Base-by-base conservation (phyloP, 2,797 vertebrate genomes). In the Aphelocoma californica region DNA sequence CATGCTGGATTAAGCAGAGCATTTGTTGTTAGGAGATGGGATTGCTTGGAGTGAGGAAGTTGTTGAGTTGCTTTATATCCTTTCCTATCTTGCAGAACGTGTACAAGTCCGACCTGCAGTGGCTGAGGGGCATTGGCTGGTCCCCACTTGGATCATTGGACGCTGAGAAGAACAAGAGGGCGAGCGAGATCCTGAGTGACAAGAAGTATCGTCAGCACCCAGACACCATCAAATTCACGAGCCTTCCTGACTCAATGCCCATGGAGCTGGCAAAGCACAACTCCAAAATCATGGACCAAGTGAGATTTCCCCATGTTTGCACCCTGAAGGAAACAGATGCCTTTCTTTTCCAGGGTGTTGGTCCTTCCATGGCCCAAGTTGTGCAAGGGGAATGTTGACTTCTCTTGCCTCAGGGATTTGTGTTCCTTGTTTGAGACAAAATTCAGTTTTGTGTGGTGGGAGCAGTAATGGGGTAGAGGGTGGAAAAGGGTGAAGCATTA, bases 191-290 rank as follows among this genome's bases (percentile, higher is more conserved):
- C 94, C 97, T 99, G 90, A 99, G 98, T 18, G 99, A 99, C 10
- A 97, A 94, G 62, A 96, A 97, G 40, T 99, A 99, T 61, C 98
- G 97, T 47, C 98, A 98, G 65, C 98, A 98, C 88, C 98, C 98
- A 40, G 98, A 98, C 90, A 97, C 62, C 53, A 90, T 98, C 36
- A 98, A 97, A 86, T 99, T 98, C 93, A 99, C 97, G 18, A 97
- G 97, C 58, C 96, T 98, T 88, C 98, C 98, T 86, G 97, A 97
- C 66, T 98, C 98, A 4, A 97, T 99, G 95, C 97, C 98, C n/a
- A 97, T 99, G 97, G 96, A 98, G 42, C 93, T 99, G 87, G 99
- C 99, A 40, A 99, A 99, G 97, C 81, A 98, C 67, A 99, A 99
- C 82, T 98, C 99, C 45, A 86, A 98, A 3, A 98, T 97, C 32